Evolutionary conservation across 30 jellyfish, hydroid and myxozoan species (phyloP), one percentile per base, ranked within the genome.

Genomic region (Rhopilema esculentum): DNA sequence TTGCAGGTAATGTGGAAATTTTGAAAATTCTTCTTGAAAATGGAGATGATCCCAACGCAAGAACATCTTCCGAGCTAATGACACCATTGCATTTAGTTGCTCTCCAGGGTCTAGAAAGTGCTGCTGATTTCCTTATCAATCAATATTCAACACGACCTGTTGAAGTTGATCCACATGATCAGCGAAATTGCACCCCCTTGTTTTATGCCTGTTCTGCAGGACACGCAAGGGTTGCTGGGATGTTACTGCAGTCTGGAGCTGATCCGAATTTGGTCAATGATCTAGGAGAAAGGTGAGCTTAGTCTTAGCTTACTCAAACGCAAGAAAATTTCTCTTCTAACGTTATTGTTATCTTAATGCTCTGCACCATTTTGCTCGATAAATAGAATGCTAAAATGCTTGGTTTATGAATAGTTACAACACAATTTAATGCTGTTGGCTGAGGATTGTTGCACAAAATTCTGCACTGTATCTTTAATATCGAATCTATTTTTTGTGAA

Each of bases 151-250:
- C 12, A 12, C 57, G 57, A 40, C 57, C 9, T 40, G 57, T 79
- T 0, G 26, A 67, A 20, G 72, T 77, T n/a, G 57, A 88, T 70
- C 66, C 85, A 49, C 49, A 28, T 8, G 96, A 88, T 57, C 29
- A 27, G 50, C 53, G 20, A 27, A 65, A 70, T 27, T 78, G 91
- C 82, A 63, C 96, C 12, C 88, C 96, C 17, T 57, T 88, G 87
- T 88, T 88, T 26, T 88, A 88, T 33, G 91, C 96, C 9, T 88
- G 96, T 33, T 71, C 96, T 6, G 49, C 89, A 16, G 96, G 96
- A 1, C 90, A 88, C 51, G 6, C 88, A 12, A 25, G 31, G 16
- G 82, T 70, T 21, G 91, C 89, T 29, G 88, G 68, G 53, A 69
- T 79, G 9, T 49, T 88, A 66, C 75, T 77, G 65, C 51, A 69